Percentiles rank a stretch among this genome's conserved stretches.
Evolutionary conservation across 2,113 vertebrate genomes (phyloP).

Genomic region (Salvelinus sp.): DNA sequence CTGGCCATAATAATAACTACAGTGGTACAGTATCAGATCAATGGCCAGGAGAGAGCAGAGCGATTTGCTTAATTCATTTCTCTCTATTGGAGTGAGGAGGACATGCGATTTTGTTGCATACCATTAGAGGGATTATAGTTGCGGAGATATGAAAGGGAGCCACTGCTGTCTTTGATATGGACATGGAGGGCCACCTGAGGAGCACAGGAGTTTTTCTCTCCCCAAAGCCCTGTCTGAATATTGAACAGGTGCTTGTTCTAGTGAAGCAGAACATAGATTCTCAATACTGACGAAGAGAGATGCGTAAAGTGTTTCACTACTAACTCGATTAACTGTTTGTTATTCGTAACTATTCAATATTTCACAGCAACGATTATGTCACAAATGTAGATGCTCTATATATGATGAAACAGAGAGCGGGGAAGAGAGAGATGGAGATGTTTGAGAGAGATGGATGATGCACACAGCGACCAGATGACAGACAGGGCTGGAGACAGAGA

Average conservation of each 20-base stretch:
- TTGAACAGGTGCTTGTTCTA: slow-evolving; percentile 31
- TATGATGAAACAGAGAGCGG: neutral
- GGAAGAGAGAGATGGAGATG: neutral
- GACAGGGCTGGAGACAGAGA: slow-evolving; percentile 27
- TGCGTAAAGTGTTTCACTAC: neutral
- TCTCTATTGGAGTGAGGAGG: slow-evolving; percentile 18
- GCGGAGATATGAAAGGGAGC: slow-evolving; percentile 55
- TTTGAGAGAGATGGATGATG: slow-evolving; percentile 1
- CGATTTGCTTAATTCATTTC: slow-evolving; percentile 48
- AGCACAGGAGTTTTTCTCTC: slow-evolving; percentile 57
- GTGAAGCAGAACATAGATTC: neutral
- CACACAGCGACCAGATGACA: slow-evolving; percentile 34
- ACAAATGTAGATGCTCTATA: neutral
- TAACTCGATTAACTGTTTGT: neutral
- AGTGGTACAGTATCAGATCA: slow-evolving; percentile 18
- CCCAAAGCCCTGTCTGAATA: slow-evolving; percentile 40
- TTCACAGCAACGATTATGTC: neutral
- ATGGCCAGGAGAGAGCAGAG: slow-evolving; percentile 17
- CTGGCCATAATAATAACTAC: neutral
- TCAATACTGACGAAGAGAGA: neutral
- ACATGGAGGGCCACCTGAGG: slow-evolving; percentile 66
- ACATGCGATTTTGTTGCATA: slow-evolving; percentile 30
- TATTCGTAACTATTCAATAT: neutral
- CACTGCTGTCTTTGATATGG: slow-evolving; percentile 47
- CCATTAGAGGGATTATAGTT: slow-evolving; percentile 23